A percentile compares a stretch with the other conserved stretches of the same genome.
Evolutionary conservation across 1,140 invertebrate genomes (phyloP).

Genomic region (Vollenhovia emeryi): DNA sequence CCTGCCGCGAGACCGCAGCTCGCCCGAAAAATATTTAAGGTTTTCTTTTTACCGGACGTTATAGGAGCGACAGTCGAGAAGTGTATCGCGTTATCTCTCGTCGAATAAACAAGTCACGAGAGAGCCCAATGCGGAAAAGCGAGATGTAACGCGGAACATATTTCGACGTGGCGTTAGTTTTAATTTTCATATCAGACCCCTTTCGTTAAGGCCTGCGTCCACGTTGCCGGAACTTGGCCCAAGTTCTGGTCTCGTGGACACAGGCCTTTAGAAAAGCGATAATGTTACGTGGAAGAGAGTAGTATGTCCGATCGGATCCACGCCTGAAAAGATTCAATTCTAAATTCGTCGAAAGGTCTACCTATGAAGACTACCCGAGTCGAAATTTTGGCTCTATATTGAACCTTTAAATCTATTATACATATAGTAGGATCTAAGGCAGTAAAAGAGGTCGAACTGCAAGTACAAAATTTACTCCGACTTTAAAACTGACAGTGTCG

Average conservation of each 20-base stretch:
- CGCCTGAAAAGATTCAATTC: not conserved
- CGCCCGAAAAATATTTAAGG: conserved; percentile 30
- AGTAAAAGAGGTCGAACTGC: too few species aligned
- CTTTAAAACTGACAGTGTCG: too few species aligned
- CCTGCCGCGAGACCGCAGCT: not conserved
- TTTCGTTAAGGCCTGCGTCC: too few species aligned
- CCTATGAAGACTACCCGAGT: too few species aligned
- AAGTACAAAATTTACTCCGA: too few species aligned
- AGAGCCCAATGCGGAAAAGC: not conserved
- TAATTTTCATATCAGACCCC: not conserved
- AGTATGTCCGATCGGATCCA: not conserved
- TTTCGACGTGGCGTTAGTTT: not conserved
- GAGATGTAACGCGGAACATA: not conserved
- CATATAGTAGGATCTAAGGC: too few species aligned
- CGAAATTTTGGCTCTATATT: too few species aligned
- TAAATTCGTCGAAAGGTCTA: too few species aligned
- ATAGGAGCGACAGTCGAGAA: not conserved
- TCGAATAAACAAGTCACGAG: not conserved
- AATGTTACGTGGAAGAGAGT: not conserved
- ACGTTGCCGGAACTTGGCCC: too few species aligned
- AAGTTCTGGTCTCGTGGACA: too few species aligned
- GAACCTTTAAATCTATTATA: too few species aligned
- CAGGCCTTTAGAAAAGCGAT: too few species aligned
- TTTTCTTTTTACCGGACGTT: conserved; percentile 12
- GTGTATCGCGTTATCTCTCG: not conserved